phyloP scores from a whole-genome alignment of 2,888 invertebrate species.

The Lepidonotus clava region DNA sequence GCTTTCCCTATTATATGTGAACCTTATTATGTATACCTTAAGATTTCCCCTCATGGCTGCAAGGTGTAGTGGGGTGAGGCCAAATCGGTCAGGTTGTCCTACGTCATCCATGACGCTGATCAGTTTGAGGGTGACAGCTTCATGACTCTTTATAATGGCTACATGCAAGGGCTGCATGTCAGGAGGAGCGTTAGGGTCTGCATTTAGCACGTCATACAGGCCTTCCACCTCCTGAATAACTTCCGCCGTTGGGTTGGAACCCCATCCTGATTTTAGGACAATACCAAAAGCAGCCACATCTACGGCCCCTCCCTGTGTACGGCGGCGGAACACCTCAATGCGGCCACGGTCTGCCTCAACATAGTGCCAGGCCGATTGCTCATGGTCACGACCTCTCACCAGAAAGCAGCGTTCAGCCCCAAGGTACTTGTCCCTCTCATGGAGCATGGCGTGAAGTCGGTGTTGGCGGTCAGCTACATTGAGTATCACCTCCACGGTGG shows the following conservation, averaged over 20 bases:
- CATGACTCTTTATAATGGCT: not conserved
- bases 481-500: not conserved
- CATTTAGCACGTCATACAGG: slow-evolving; percentile 13
- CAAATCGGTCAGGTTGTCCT: slow-evolving; percentile 19
- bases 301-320: slow-evolving; percentile 26
- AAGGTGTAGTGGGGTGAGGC: slow-evolving; percentile 41
- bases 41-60: slow-evolving; percentile 47
- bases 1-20: too few relatives aligned
- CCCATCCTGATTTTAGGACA: slow-evolving; percentile 49
- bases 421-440: not conserved
- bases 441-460: not conserved
- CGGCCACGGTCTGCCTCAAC: slow-evolving; percentile 39
- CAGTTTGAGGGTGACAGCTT: not conserved
- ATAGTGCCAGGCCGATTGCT: slow-evolving; percentile 35
- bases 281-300: slow-evolving; percentile 50
- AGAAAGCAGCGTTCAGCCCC: slow-evolving; percentile 52
- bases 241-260: not conserved
- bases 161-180: slow-evolving; percentile 49
- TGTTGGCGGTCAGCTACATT: not conserved
- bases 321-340: slow-evolving; percentile 34
- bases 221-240: slow-evolving; percentile 29
- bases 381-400: slow-evolving; percentile 46
- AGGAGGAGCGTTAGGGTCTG: not conserved
- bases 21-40: too few relatives aligned
- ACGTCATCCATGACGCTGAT: slow-evolving; percentile 36